Base-by-base conservation (phyloP, 2,113 vertebrate genomes). In the Phaethon lepturus region DNA sequence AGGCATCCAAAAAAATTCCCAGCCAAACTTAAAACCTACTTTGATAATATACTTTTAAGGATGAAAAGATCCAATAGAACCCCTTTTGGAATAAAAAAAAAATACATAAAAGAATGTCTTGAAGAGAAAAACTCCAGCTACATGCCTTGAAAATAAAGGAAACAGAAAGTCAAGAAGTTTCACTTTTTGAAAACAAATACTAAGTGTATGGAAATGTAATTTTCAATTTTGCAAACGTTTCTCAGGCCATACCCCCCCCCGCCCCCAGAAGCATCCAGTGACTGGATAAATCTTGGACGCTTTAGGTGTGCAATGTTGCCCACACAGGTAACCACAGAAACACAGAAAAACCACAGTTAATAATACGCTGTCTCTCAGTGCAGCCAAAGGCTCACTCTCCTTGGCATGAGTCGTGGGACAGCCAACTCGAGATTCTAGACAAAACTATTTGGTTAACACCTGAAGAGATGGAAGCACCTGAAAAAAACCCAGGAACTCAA, bases 331-430 rank as follows among this genome's bases (percentile, higher is more conserved):
- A 86, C 64, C 7, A 71, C 22, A 38, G 38, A 38, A 38, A 17
- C 26, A 42, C 16, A 44, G 93, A 66, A 60, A 88, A 52, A 33
- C 14, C 31, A 29, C 2, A 49, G 64, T 5, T 44, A 31, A 4
- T 47, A 77, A 59, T 3, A 81, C 0, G 4, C 10, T 0, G 0
- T 25, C 38, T 44, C 66, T 22, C 28, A 8, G 20, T 5, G 20
- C 47, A 84, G 76, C 49, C 83, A 73, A 79, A 66, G 38, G 64
- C 38, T 77, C 22, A 4, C 10, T 26, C 55, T 58, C 42, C 47
- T 17, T 0, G 0, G 47, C 80, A 50, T 0, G 0, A 84, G 60
- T 8, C 1, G 4, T 19, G n/a, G 29, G 76, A 81, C 38, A 50
- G 49, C 20, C 58, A 84, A 2, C 49, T 49, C 0, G 0, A 79